A percentile compares a stretch with the other conserved stretches of the same genome.
Conservation (phyloP, 2,113 vertebrate genomes). For the Megaleporinus macrocephalus region DNA sequence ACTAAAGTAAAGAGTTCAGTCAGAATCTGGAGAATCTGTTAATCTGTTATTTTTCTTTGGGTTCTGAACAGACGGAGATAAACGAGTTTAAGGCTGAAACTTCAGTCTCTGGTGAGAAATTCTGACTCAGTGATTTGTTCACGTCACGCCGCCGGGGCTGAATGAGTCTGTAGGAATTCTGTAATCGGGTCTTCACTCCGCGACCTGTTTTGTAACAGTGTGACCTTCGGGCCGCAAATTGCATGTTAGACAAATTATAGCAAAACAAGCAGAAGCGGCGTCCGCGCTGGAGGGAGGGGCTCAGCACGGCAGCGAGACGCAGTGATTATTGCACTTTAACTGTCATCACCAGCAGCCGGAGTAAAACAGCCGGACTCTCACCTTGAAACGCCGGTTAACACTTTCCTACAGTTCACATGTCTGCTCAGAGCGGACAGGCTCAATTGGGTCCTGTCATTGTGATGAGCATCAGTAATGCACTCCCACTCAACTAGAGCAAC, state of each 20-base stretch:
- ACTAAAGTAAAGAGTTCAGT: too few species aligned
- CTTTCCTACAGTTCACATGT: background rate
- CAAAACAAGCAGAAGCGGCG: conserved; percentile 36
- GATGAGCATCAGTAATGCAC: conserved; percentile 9
- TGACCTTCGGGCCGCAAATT: background rate
- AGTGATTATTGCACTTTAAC: conserved; percentile 52
- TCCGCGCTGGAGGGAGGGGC: conserved; percentile 32
- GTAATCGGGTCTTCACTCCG: too few species aligned
- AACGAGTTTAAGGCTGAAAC: too few species aligned
- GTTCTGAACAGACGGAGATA: too few species aligned
- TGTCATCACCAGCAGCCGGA: conserved; percentile 39
- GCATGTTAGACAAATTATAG: background rate
- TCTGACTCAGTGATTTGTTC: too few species aligned
- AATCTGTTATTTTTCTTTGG: too few species aligned
- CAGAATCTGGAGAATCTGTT: too few species aligned
- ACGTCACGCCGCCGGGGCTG: too few species aligned
- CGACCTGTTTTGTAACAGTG: background rate
- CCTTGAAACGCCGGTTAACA: conserved; percentile 45
- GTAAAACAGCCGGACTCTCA: conserved; percentile 17
- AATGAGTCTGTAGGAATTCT: too few species aligned
- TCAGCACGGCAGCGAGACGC: conserved; percentile 39
- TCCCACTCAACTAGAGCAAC: conserved; percentile 32
- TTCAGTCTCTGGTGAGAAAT: too few species aligned
- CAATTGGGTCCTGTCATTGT: conserved; percentile 31
- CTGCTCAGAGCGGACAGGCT: conserved; percentile 18